Evolutionary conservation across 2,888 invertebrate genomes (phyloP), one percentile per base, ranked within the genome.

Genomic region (Strigamia transsilvanica): DNA sequence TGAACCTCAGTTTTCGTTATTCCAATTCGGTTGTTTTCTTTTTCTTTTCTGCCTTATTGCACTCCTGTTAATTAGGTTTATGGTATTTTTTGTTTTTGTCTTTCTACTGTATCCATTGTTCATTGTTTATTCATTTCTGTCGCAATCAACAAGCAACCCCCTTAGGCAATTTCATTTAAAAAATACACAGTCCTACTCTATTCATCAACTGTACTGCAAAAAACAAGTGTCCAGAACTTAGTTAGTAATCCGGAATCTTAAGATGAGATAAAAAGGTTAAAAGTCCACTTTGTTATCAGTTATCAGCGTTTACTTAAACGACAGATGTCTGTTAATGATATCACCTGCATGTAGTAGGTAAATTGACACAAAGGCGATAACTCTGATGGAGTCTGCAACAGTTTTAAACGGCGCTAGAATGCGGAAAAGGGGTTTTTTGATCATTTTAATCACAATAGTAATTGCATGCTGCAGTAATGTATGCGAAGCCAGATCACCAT

Each of bases 401-500:
- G 12, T 13, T 66, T 27, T 27, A 9, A 27, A 27, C 10, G 9
- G 32, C 12, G 9, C 13, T 27, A 27, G 23, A 66, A 10, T 7
- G 5, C 9, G 66, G 66, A 27, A 23, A 66, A 27, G 3, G 15
- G 27, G 6, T 66, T 66, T 23, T 21, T 5, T 15, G 2, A 9
- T 66, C 27, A 6, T 66, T 66, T 15, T 66, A 2, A 6, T 66
- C 6, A 15, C 12, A 27, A 12, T 27, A 27, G 9, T 27, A 66
- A 27, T 66, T 3, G 66, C 23, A 10, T 27, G 32, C 4, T 66
- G 6, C 4, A 27, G 3, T 27, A 7, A 15, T 27, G 13, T 66
- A 9, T 66, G 66, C 27, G 66, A 66, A 27, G 79, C 41, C 38
- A 42, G 79, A 79, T 79, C 79, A 12, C 79, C 79, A 15, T 34